Percentiles rank a stretch among this genome's conserved stretches.
These are phyloP conservation scores for Chrysoperla carnea DNA, from an alignment of 1,140 invertebrate species.

Conservation along the genomic window DNA sequence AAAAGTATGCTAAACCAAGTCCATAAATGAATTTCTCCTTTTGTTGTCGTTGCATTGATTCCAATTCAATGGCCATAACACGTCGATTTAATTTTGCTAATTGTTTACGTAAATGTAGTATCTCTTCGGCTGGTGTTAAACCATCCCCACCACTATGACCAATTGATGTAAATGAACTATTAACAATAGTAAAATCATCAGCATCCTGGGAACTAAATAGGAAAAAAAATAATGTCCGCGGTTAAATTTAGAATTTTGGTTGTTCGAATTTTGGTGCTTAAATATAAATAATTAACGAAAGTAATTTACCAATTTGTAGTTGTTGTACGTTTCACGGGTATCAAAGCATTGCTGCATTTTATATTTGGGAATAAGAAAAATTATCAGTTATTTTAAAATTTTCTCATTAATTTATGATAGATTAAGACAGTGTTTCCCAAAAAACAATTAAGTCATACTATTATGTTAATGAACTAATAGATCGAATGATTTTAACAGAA, in stretches of 20 bases:
- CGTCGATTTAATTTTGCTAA: slow-evolving; percentile 70
- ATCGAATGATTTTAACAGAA: too few relatives aligned
- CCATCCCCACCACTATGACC: slow-evolving; percentile 38
- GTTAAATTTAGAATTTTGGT: background rate
- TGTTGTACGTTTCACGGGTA: too few relatives aligned
- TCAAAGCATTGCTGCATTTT: too few relatives aligned
- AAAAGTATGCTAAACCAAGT: slow-evolving; percentile 62
- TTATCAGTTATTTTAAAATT: too few relatives aligned
- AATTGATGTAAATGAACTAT: slow-evolving; percentile 42
- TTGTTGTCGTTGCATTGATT: slow-evolving; percentile 59
- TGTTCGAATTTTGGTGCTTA: background rate
- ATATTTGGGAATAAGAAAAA: too few relatives aligned
- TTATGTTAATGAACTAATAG: too few relatives aligned
- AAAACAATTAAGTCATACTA: too few relatives aligned
- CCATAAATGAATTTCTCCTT: slow-evolving; percentile 67
- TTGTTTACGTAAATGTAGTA: slow-evolving; percentile 63
- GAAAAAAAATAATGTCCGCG: background rate
- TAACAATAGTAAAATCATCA: slow-evolving; percentile 16
- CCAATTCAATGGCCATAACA: slow-evolving; percentile 66
- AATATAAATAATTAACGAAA: too few relatives aligned
- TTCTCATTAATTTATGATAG: too few relatives aligned
- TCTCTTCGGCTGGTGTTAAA: slow-evolving; percentile 54
- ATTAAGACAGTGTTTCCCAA: too few relatives aligned
- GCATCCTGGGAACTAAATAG: background rate
- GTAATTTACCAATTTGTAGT: too few relatives aligned